Base-by-base conservation (phyloP, 2,797 vertebrate genomes). In the Pangasius sanitwongsei region DNA sequence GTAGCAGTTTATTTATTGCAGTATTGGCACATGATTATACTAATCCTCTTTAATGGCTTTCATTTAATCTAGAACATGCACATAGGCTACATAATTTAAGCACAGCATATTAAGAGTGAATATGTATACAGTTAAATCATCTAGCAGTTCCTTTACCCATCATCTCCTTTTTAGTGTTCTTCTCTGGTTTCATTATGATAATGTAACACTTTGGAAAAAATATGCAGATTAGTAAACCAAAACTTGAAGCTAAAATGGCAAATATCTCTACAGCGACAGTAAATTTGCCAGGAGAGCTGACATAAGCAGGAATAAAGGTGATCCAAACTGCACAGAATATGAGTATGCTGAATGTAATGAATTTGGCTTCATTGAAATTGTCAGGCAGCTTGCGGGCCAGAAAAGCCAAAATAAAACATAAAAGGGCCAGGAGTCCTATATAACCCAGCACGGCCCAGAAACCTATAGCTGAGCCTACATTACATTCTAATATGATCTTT, bases 281-380 rank as follows among this genome's bases (percentile, higher is more conserved):
- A 77, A 95, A 95, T 82, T 95, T 96, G 34, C 95, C 95, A 70
- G 95, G 95, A 86, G 95, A 96, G 92, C 95, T 96, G 91, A 95
- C 88, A 88, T 96, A 96, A 0, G 95, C 94, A 31, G 95, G 96
- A n/a, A 96, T 95, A 57, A 96, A 96, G 0, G 96, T 92, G 82
- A 96, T 92, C 96, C 95, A 96, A 0, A 96, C 95, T 0, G 95
- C 94, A 91, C 95, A 95, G 92, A 96, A 96, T 91, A 95, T 96
- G 72, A 96, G 23, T 94, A 96, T 96, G 90, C 96, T 96, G 86
- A 96, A 96, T 8, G 95, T 96, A 77, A 96, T 96, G 0, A 94
- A 90, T 87, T 95, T 96, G 7, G 95, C 95, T 87, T 96, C 95
- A 77, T 96, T 96, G 9, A 96, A 96, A 34, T 95, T 94, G 91